Evolutionary conservation across 2,888 invertebrate species (phyloP), one percentile per base, ranked within the genome.

Genomic region (Stenodera caucasica): DNA sequence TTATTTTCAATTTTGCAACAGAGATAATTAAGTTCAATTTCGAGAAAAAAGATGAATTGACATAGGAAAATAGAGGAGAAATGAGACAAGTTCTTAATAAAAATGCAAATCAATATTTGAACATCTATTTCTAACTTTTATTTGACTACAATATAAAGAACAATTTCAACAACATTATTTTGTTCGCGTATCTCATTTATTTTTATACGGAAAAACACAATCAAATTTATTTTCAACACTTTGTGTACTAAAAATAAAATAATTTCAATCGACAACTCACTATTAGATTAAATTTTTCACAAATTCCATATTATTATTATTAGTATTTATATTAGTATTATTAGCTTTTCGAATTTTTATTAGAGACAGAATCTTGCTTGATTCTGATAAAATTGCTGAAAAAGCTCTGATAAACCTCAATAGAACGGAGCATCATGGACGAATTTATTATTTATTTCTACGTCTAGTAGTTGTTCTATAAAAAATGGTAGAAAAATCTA

Each of bases 401-500:
- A 5, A 26, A 5, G 26, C 26, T 26, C 26, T 26, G 26, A 26
- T 26, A 26, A 26, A 26, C 5, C 8, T 30, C 30, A 53, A 53
- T 53, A 53, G 52, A 61, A 61, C 54, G 50, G 33, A 59, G n/a
- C 35, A 52, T 51, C 33, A 45, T 59, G 61, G 61, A 61, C 61
- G 61, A 57, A 61, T 57, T 52, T 23, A 49, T 12, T 49, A 49
- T 49, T 14, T 32, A 37, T 23, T 30, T 53, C 35, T 53, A 21
- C 14, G 18, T 32, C 29, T 45, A 32, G 15, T 35, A 40, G 32
- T n/a, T 21, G 5, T 21, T 35, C 56, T 60, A 57, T 55, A 56
- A 56, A 49, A 61, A 61, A 61, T 30, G 61, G 57, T 60, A 61
- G 52, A 61, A 45, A 61, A 61, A 61, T 61, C 57, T 61, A 54